Percentiles rank a stretch among this genome's conserved stretches.
phyloP scores from a whole-genome alignment of 2,888 invertebrate genomes.

The Proisotoma minuta region DNA sequence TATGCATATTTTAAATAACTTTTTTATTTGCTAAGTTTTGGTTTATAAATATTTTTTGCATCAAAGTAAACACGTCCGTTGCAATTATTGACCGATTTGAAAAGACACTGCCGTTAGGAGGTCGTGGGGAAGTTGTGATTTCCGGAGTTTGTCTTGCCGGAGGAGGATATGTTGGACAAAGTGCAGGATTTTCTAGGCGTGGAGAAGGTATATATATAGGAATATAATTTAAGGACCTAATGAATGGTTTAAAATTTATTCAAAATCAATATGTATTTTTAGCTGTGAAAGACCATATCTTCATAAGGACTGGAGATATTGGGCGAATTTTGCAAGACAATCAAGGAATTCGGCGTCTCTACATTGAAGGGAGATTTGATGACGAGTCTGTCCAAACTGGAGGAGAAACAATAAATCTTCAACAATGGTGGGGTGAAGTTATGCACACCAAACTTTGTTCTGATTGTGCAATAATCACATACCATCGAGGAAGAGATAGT shows the following conservation, averaged over 20 bases:
- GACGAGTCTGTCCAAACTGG: background rate
- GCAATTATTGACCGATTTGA: constrained; percentile 9
- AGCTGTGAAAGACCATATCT: background rate
- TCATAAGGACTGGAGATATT: constrained; percentile 6
- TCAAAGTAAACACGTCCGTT: constrained; percentile 8
- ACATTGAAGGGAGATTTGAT: background rate
- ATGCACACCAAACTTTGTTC: background rate
- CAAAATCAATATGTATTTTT: too few relatives aligned
- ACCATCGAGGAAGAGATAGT: constrained; percentile 7
- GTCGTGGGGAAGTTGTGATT: constrained; percentile 8
- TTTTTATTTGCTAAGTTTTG: background rate
- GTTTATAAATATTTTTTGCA: background rate
- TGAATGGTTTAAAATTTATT: too few relatives aligned
- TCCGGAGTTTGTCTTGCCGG: constrained; percentile 5
- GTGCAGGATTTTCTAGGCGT: background rate
- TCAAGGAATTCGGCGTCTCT: background rate
- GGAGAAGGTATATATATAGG: too few relatives aligned
- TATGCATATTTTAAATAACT: background rate
- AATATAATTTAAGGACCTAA: too few relatives aligned
- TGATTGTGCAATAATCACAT: background rate
- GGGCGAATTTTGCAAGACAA: constrained; percentile 4
- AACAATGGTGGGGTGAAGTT: background rate
- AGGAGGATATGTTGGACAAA: constrained; percentile 3
- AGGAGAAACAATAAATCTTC: background rate
- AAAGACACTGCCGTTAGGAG: background rate